Evolutionary conservation across 1,140 invertebrate genomes (phyloP).

Genomic region (Octopus sinensis): DNA sequence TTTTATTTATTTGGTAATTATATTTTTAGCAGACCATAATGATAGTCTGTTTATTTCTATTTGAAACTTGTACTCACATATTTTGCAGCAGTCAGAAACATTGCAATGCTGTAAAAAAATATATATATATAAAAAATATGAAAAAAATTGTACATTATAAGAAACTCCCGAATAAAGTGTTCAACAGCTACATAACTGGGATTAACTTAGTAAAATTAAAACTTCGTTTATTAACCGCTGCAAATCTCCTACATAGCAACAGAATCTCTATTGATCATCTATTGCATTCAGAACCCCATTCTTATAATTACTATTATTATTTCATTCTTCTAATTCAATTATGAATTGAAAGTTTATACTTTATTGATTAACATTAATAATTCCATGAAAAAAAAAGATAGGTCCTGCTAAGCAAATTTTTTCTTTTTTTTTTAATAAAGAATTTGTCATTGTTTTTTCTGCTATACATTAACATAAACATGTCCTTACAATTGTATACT

Average conservation of each 20-base stretch:
- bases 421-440: too few species aligned
- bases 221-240: not conserved
- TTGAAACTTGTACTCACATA: not conserved
- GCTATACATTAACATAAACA: too few species aligned
- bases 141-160: not conserved
- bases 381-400: too few species aligned
- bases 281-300: too few species aligned
- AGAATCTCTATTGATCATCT: too few species aligned
- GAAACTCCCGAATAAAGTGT: slow-evolving; percentile 10
- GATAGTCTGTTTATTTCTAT: not conserved
- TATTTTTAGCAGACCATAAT: slow-evolving; percentile 9
- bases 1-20: not conserved
- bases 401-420: too few species aligned
- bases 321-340: too few species aligned
- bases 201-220: slow-evolving; percentile 12
- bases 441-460: too few species aligned
- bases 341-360: too few species aligned
- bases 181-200: slow-evolving; percentile 8
- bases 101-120: not conserved
- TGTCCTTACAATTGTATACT: not conserved
- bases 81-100: not conserved
- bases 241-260: slow-evolving; percentile 5
- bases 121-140: not conserved
- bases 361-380: too few species aligned
- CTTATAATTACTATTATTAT: too few species aligned